These are phyloP conservation scores for Folsomia candida DNA, from an alignment of 2,888 invertebrate species.

Conservation along the genomic window DNA sequence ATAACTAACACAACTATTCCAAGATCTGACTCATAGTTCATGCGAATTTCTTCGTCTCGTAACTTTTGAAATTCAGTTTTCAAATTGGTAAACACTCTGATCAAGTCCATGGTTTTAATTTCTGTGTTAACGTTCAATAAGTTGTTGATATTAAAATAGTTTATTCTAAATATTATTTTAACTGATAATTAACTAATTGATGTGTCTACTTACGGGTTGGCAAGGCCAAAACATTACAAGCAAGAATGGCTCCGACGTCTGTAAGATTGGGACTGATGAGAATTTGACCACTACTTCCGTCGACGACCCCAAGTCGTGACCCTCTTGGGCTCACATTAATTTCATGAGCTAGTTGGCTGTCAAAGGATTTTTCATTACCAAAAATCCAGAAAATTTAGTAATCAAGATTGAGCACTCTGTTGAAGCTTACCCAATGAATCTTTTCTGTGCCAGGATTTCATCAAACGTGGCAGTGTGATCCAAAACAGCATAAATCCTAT, in stretches of 20 bases:
- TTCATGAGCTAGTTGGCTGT: conserved; percentile 41
- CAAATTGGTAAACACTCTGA: conserved; percentile 16
- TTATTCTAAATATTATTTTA: neutral
- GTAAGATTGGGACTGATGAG: conserved; percentile 45
- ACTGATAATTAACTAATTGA: neutral
- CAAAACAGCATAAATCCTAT: conserved; percentile 44
- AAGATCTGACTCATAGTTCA: conserved; percentile 22
- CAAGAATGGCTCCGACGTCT: conserved; percentile 36
- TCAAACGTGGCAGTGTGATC: conserved; percentile 35
- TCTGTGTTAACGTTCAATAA: conserved; percentile 11
- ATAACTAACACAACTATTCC: conserved; percentile 38
- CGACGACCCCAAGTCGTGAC: conserved; percentile 44
- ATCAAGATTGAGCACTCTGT: too few species aligned
- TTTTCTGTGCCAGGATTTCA: conserved; percentile 33
- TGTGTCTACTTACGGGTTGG: conserved; percentile 22
- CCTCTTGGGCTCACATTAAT: conserved; percentile 38
- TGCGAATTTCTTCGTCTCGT: conserved; percentile 23
- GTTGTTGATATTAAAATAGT: neutral
- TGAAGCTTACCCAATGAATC: conserved; percentile 42
- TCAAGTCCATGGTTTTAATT: conserved; percentile 22
- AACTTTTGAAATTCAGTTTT: conserved; percentile 31
- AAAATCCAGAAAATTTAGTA: conserved; percentile 12
- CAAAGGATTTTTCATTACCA: neutral
- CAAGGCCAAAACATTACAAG: conserved; percentile 31
- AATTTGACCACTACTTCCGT: conserved; percentile 41